Base-by-base conservation (phyloP, 2,797 vertebrate genomes). In the Echeneis naucrates region DNA sequence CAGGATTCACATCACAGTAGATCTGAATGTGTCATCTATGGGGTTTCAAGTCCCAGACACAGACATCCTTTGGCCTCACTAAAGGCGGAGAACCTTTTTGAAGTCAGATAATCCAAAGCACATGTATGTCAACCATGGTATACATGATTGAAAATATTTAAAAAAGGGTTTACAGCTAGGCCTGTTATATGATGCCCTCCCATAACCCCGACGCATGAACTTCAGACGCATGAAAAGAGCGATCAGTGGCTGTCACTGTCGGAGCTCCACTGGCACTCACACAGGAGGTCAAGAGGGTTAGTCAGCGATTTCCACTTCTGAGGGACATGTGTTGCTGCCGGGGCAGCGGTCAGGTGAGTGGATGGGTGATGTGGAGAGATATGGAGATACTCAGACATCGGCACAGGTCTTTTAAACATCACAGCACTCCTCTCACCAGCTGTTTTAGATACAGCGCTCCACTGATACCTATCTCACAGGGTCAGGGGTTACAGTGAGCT, bases 401-500 rank as follows among this genome's bases (percentile, higher is more conserved):
- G 32, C 21, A 44, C 38, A 53, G 37, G 13, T 60, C 47, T 59
- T 78, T 38, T 13, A 62, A 59, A 24, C 56, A 57, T 80, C 57
- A 51, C 37, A 67, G 5, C 73, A 38, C 27, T 4, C 70, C 30
- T 69, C 59, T 57, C 51, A 81, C 67, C 83, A 87, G 81, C 75
- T 85, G 88, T 45, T 77, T 54, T 68, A 53, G 66, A 85, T 69
- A 56, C 44, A 52, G 50, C 55, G 61, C 62, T 64, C 50, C 16
- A 67, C 55, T 0, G 42, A 79, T 75, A 48, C 45, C 44, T 0
- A 64, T 87, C 69, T 68, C 78, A 47, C 23, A 32, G 63, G 81
- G 83, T 83, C 83, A 88, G 48, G 78, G 84, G 82, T 75, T 55
- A 65, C 58, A 75, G 54, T 33, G 40, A 79, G 68, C 72, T 73